Percentiles rank a stretch among this genome's conserved stretches.
These are phyloP conservation scores for Drosophila quadrilineata DNA, from an alignment of 1,140 invertebrate species.

Conservation along the genomic window DNA sequence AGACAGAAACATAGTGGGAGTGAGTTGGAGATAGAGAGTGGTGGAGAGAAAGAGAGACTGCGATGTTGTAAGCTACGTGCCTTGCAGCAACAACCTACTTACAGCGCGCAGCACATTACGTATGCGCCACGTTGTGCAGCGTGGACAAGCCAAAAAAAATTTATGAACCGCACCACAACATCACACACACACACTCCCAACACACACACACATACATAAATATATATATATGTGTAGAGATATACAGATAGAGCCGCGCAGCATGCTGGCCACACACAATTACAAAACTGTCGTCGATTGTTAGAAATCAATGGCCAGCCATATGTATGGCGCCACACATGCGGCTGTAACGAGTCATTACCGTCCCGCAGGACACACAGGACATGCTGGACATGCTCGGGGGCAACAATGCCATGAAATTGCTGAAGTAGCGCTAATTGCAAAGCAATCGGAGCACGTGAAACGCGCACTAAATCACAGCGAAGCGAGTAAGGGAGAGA, in stretches of 20 bases:
- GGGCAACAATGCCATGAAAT: constrained; percentile 24
- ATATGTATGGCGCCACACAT: constrained; percentile 13
- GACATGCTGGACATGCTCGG: background rate
- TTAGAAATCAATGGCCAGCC: constrained; percentile 41
- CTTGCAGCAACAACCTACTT: too few species aligned
- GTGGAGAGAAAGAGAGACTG: background rate
- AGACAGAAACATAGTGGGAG: background rate
- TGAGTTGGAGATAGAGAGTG: too few species aligned
- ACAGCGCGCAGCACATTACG: constrained; percentile 42
- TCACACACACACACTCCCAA: too few species aligned
- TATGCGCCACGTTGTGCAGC: constrained; percentile 57
- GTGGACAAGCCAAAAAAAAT: constrained; percentile 53
- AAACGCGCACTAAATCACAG: constrained; percentile 59
- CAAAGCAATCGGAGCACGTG: constrained; percentile 70
- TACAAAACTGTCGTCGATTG: constrained; percentile 65
- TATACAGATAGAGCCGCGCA: too few species aligned
- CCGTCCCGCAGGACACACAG: constrained; percentile 1
- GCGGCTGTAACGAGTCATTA: constrained; percentile 52
- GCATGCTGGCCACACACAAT: constrained; percentile 20
- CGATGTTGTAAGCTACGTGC: background rate
- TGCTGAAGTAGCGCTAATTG: constrained; percentile 76
- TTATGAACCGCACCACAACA: constrained; percentile 49
- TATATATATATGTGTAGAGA: too few species aligned
- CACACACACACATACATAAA: too few species aligned
- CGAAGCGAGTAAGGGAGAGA: background rate